These are phyloP conservation scores for Lasiurus borealis DNA, from an alignment of 2,113 vertebrate species.

Conservation along the genomic window DNA sequence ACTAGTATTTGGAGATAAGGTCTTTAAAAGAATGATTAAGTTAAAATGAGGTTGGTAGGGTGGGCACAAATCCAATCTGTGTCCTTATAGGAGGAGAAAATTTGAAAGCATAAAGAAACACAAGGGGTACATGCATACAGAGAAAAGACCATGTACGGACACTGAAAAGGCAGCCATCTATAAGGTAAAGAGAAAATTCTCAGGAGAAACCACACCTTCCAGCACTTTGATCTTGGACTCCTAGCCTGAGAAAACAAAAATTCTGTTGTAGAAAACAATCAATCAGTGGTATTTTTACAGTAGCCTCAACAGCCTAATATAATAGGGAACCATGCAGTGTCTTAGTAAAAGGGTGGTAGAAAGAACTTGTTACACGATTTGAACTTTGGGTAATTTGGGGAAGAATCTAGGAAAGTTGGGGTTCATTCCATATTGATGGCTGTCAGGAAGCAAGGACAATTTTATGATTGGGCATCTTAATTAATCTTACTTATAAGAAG, in stretches of 20 bases:
- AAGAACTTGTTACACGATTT: conserved; percentile 47
- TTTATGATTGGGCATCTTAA: conserved; percentile 2
- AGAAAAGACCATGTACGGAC: background rate
- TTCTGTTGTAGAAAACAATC: conserved; percentile 8
- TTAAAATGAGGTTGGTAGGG: background rate
- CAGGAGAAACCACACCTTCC: conserved; percentile 9
- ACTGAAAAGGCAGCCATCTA: background rate
- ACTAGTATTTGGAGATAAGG: background rate
- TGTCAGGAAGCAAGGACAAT: conserved; percentile 28
- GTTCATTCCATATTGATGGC: conserved; percentile 11
- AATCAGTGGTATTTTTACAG: conserved; percentile 43
- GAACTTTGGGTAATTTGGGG: background rate
- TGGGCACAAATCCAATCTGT: conserved; percentile 22
- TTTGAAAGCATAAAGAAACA: background rate
- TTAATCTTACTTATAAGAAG: conserved; percentile 19
- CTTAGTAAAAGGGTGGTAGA: background rate
- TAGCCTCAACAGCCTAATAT: background rate
- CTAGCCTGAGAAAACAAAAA: conserved; percentile 31
- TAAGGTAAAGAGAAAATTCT: conserved; percentile 29
- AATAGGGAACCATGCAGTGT: background rate
- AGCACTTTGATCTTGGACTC: conserved; percentile 37
- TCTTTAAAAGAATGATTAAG: conserved; percentile 14
- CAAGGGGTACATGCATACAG: background rate
- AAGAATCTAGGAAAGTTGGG: background rate
- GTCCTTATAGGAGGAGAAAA: conserved; percentile 11